Evolutionary conservation across 2,113 vertebrate species (phyloP).

Genomic region (Nestor notabilis): DNA sequence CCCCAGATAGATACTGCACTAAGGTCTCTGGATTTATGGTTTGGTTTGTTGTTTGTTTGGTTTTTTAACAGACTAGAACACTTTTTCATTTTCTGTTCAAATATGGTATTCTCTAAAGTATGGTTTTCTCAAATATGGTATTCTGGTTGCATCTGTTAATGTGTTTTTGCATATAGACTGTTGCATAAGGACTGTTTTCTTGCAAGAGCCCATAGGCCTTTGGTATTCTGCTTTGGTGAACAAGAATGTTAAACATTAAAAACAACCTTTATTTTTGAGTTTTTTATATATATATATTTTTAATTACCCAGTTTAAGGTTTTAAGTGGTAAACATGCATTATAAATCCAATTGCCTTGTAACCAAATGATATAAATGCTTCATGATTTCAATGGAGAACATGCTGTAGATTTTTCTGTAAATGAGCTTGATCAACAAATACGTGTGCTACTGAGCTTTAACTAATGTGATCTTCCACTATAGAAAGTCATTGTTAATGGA

Average conservation of each 20-base stretch:
- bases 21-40: neutral
- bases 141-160: neutral
- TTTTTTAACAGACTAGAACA: neutral
- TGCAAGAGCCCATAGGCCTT: neutral
- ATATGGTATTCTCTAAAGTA: neutral
- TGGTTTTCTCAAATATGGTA: too few relatives aligned
- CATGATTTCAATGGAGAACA: slow-evolving; percentile 19
- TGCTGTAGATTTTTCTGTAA: slow-evolving; percentile 43
- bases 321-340: neutral
- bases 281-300: slow-evolving; percentile 21
- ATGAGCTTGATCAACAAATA: slow-evolving; percentile 15
- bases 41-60: neutral
- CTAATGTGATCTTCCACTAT: slow-evolving; percentile 33
- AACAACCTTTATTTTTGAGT: slow-evolving; percentile 52
- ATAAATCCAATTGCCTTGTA: slow-evolving; percentile 40
- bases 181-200: neutral
- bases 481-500: slow-evolving; percentile 48
- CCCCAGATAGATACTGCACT: neutral
- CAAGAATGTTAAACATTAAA: slow-evolving; percentile 16
- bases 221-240: neutral
- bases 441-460: slow-evolving; percentile 37
- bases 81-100: neutral
- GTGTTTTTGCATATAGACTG: neutral
- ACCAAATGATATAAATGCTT: slow-evolving; percentile 39
- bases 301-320: neutral